phyloP scores from a whole-genome alignment of 2,797 vertebrate species.

The Phoebastria nigripes region DNA sequence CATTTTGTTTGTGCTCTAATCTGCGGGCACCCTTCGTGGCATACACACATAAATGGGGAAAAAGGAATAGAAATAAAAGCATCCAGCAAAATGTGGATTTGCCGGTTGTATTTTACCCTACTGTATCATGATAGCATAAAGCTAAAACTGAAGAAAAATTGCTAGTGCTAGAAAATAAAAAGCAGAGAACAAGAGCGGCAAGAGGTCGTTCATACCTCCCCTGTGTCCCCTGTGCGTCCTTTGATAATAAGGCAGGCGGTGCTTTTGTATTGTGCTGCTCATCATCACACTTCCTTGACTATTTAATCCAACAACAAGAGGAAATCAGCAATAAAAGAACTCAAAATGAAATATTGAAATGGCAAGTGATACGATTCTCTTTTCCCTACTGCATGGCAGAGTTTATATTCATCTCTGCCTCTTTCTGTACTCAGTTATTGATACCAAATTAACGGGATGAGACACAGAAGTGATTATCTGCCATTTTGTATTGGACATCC shows the following conservation, averaged over 20 bases:
- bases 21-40: background rate
- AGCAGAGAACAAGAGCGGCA: background rate
- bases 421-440: background rate
- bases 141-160: background rate
- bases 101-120: background rate
- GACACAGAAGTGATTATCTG: background rate
- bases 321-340: background rate
- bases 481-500: background rate
- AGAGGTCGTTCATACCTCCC: background rate
- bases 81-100: background rate
- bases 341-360: background rate
- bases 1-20: background rate
- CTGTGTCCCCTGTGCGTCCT: background rate
- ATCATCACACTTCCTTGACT: background rate
- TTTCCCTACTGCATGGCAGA: background rate
- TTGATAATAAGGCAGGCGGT: background rate
- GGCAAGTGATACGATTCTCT: background rate
- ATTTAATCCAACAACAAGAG: background rate
- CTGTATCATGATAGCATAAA: background rate
- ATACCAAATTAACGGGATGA: background rate
- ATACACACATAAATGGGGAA: rapidly evolving
- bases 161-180: background rate
- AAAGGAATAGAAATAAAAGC: background rate
- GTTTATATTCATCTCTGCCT: background rate
- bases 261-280: background rate